Evolutionary conservation across 2,888 invertebrate species (phyloP), one percentile per base, ranked within the genome.

Genomic region (Meteorus cinctellus): DNA sequence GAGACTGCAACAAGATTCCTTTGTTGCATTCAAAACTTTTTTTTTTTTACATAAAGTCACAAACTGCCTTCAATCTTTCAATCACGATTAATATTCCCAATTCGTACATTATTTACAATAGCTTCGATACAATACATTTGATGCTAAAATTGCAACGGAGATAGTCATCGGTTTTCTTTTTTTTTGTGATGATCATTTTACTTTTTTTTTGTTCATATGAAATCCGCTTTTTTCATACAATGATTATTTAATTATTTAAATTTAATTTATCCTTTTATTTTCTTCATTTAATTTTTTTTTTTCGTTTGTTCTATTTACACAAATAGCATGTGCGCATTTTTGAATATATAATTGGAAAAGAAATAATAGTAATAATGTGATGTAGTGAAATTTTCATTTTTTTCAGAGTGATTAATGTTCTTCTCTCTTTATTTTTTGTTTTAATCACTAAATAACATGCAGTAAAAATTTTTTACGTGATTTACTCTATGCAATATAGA

Each of bases 21-120:
- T 29, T 45, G 24, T 48, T 48, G 59, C 14, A 31, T 63, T 63
- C n/a, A 27, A 41, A 60, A 29, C 6, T 72, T 63, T 55, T 31
- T 41, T 5, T 51, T 73, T 66, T 41, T 60, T 62, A 55, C 55
- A 55, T 55, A 55, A 71, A 62, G 41, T 45, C 62, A 27, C 34
- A 71, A 71, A 27, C 24, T 59, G 19, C 48, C 29, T 51, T 71
- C n/a, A 36, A 45, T 73, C 24, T 60, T 63, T 59, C 36, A 60
- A 48, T 65, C 45, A 55, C 69, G 59, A 74, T 74, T 62, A 74
- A 67, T 70, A 77, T 62, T 71, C 31, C 70, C 67, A 73, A 72
- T 81, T 82, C 78, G 76, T 80, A 81, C 80, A 80, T 71, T 82
- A 81, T 80, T 80, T 82, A 81, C 81, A 80, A 79, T 81, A 79